Evolutionary conservation across 2,113 vertebrate species (phyloP), one percentile per base, ranked within the genome.

Genomic region (Takifugu flavidus): DNA sequence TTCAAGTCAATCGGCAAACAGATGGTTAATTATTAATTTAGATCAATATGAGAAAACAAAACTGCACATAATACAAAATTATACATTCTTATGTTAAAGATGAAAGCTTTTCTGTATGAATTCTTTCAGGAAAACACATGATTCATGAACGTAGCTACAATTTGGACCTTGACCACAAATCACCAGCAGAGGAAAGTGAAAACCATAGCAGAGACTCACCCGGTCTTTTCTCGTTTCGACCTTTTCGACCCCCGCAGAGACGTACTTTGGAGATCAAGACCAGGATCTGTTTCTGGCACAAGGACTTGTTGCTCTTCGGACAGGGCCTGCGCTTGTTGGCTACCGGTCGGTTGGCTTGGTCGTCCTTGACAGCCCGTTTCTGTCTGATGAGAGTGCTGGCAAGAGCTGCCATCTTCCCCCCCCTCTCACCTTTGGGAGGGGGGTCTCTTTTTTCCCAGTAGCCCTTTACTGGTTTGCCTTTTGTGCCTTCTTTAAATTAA

Each of bases 271-370:
- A 93, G 81, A 96, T 92, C 56, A 96, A 82, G 53, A 94, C 88
- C 53, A 95, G 90, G 75, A 95, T 92, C 88, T 95, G 94, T 71
- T 95, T 95, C 91, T 96, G 93, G 84, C 94, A 96, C 53, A 95
- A 85, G 13, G 94, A 94, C 87, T 94, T 95, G 92, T 95, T 94
- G 85, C 92, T 93, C 72, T 94, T 93, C 51, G 93, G 93, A 83
- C 93, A 93, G 57, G 93, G 92, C 72, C 91, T 93, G 59, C 94
- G 89, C 77, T 93, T 94, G 79, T 86, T 91, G 76, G 91, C 87
- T 67, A 92, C 91, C 0, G 94, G 94, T 61, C 93, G 90, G 84
- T 91, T 92, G 67, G 87, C 62, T 71, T 87, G 91, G 25, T 94
- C 91, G 11, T 94, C 94, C 77, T 92, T 92, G 79, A 95, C 89